phyloP scores from a whole-genome alignment of 1,140 invertebrate genomes.

The Panagrolaimus sp. region DNA sequence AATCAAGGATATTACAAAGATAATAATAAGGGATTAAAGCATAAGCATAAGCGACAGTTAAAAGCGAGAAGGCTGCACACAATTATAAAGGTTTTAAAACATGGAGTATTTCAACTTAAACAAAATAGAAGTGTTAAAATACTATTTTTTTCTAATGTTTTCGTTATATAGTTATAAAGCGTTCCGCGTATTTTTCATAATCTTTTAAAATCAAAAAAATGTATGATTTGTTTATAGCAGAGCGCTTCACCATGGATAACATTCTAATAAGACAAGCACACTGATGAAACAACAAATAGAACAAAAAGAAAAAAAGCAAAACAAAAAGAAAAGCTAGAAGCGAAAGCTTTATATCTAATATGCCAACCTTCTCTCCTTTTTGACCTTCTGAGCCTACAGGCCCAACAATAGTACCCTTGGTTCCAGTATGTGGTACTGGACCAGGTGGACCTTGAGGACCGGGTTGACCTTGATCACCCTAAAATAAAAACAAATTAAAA shows the following conservation, averaged over 20 bases:
- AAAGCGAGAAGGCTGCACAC: conserved; percentile 8
- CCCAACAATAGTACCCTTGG: conserved; percentile 56
- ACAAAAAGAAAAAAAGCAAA: not conserved
- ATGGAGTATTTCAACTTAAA: not conserved
- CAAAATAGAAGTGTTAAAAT: no score
- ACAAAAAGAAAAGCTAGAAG: not conserved
- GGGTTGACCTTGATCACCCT: conserved; percentile 50
- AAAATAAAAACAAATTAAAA: conserved; percentile 35
- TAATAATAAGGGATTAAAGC: not conserved
- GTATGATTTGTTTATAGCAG: no score
- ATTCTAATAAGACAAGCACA: conserved; percentile 8
- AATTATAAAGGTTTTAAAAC: not conserved
- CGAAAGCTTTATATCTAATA: conserved; percentile 3
- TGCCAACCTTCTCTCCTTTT: conserved; percentile 57
- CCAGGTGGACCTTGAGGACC: conserved; percentile 52
- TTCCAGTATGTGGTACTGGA: conserved; percentile 29
- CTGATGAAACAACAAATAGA: not conserved
- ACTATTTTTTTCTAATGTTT: no score
- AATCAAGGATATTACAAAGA: not conserved
- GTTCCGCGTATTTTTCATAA: no score
- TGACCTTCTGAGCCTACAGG: conserved; percentile 49
- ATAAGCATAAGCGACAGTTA: not conserved
- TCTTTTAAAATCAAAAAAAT: no score
- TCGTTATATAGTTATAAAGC: no score
- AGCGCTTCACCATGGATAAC: not conserved